Percentiles rank a stretch among this genome's conserved stretches.
Evolutionary conservation across 2,113 vertebrate genomes (phyloP).

Genomic region (Myrmecobius fasciatus): DNA sequence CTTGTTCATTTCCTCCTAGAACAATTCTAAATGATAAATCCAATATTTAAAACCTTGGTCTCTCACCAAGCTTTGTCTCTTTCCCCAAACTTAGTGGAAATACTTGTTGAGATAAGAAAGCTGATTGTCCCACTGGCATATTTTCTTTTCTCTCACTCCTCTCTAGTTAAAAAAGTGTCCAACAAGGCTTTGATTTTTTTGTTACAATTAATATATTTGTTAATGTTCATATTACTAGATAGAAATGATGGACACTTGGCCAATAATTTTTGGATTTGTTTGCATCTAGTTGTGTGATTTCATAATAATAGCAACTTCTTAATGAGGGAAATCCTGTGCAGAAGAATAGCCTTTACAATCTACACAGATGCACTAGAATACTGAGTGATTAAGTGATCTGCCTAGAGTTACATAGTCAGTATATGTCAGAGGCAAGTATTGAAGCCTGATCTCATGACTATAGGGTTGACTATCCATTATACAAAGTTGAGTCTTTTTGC

Average conservation of each 20-base stretch:
- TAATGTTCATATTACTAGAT: not conserved
- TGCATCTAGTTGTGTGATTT: not conserved
- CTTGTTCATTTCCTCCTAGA: not conserved
- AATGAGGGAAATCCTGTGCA: not conserved
- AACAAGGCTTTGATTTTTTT: not conserved
- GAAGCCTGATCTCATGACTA: not conserved
- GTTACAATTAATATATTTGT: too few relatives aligned
- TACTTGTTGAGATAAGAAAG: not conserved
- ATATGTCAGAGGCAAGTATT: not conserved
- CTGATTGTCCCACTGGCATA: not conserved
- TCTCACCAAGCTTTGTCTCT: not conserved
- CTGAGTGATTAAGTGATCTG: not conserved
- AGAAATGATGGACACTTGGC: not conserved
- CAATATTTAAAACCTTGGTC: not conserved
- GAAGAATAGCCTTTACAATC: not conserved
- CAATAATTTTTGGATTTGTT: not conserved
- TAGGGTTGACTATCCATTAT: not conserved
- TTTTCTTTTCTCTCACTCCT: too few relatives aligned
- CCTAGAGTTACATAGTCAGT: not conserved
- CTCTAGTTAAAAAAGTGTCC: not conserved
- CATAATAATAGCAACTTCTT: not conserved
- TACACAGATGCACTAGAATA: not conserved
- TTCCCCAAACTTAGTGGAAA: not conserved
- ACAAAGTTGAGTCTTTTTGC: not conserved
- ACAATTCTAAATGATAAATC: not conserved